Evolutionary conservation across 2,888 invertebrate species (phyloP).

Genomic region (Deilephila elpenor): DNA sequence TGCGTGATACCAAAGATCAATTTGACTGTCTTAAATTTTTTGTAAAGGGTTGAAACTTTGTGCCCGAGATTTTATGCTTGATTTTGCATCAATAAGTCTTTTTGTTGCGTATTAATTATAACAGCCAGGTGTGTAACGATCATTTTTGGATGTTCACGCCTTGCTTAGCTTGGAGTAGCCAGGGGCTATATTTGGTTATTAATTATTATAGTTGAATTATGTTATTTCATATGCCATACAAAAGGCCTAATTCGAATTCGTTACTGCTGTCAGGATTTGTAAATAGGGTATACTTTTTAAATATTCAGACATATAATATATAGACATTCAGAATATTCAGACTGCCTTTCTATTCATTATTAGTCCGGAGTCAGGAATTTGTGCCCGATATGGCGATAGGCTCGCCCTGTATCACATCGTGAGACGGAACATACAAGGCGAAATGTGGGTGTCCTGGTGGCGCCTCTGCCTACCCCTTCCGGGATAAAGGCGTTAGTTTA

Average conservation of each 20-base stretch:
- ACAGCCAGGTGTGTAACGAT: slow-evolving; percentile 51
- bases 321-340: no score
- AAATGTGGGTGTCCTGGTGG: no score
- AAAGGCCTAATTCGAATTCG: background rate
- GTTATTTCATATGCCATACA: background rate
- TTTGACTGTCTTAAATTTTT: slow-evolving; percentile 36
- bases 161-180: slow-evolving; percentile 46
- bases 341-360: no score
- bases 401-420: no score
- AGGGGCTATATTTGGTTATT: slow-evolving; percentile 39
- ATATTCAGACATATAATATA: no score
- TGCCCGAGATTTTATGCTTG: slow-evolving; percentile 60
- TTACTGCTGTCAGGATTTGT: background rate
- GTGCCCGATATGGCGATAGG: no score
- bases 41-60: slow-evolving; percentile 33
- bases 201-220: slow-evolving; percentile 27
- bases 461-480: no score
- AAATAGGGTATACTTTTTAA: no score
- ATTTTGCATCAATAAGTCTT: slow-evolving; percentile 53
- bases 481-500: no score
- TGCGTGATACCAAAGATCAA: slow-evolving; percentile 43
- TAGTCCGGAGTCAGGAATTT: no score
- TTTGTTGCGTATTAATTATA: slow-evolving; percentile 50
- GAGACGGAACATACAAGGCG: no score
- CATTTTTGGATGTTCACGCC: slow-evolving; percentile 57